Percentiles rank a stretch among this genome's conserved stretches.
phyloP scores from a whole-genome alignment of 2,888 invertebrate species.

The Drosophila helvetica region DNA sequence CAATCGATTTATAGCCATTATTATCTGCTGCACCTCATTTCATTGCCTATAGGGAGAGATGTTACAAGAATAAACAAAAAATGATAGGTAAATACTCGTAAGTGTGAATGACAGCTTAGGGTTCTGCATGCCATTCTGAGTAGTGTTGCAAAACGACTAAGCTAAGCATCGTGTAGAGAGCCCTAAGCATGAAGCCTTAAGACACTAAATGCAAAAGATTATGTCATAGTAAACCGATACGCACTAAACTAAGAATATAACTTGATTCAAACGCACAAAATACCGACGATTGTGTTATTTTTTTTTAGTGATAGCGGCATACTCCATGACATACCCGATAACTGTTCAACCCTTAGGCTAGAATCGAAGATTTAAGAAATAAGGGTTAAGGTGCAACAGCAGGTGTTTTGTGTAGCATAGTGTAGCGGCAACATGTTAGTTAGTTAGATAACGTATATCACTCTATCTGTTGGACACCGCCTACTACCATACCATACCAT shows the following conservation, averaged over 20 bases:
- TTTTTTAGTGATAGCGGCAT: constrained; percentile 38
- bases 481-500: constrained; percentile 51
- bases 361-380: neutral
- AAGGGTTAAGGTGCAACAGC: neutral
- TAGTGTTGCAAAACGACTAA: neutral
- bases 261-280: constrained; percentile 60
- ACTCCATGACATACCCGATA: constrained; percentile 19
- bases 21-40: neutral
- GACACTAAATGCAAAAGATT: constrained; percentile 37
- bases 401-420: constrained; percentile 19
- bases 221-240: constrained; percentile 32
- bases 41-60: no score
- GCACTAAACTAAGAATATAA: constrained; percentile 22
- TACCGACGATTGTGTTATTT: constrained; percentile 56
- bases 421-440: constrained; percentile 2
- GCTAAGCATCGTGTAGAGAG: constrained; percentile 10
- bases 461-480: constrained; percentile 17
- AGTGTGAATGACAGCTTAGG: neutral
- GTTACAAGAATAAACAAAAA: neutral
- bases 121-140: neutral
- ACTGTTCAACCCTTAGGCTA: constrained; percentile 10
- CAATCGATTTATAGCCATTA: neutral
- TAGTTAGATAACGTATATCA: constrained; percentile 23
- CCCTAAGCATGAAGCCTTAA: constrained; percentile 36
- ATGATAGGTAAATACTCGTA: neutral